A percentile compares a stretch with the other conserved stretches of the same genome.
Evolutionary conservation across 2,113 vertebrate genomes (phyloP).

Genomic region (Arothron firmamentum): DNA sequence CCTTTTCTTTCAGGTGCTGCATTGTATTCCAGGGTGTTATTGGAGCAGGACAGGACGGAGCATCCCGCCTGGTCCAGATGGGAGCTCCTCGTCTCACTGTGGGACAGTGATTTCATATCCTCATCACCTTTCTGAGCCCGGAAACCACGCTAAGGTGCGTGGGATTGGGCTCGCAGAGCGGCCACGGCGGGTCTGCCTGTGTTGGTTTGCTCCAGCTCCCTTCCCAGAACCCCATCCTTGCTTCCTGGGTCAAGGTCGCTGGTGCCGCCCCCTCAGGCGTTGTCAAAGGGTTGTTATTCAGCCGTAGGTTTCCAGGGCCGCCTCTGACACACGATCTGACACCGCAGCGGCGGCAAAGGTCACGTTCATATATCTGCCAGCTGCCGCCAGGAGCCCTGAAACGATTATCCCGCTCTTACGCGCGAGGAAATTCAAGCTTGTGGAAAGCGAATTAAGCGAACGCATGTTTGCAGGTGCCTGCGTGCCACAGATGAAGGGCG

Average conservation of each 20-base stretch:
- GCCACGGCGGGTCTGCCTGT: slow-evolving; percentile 7
- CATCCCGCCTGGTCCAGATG: slow-evolving; percentile 34
- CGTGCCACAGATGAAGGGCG: slow-evolving; percentile 23
- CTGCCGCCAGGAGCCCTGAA: slow-evolving; percentile 54
- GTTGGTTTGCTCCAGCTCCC: slow-evolving; percentile 22
- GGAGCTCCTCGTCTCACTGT: slow-evolving; percentile 44
- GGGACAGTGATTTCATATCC: slow-evolving; percentile 31
- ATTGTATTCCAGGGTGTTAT: slow-evolving; percentile 37
- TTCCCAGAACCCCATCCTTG: slow-evolving; percentile 39
- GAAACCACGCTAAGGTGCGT: neutral
- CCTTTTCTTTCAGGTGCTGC: slow-evolving; percentile 39
- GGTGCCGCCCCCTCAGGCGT: slow-evolving; percentile 47
- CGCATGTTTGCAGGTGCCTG: slow-evolving; percentile 8
- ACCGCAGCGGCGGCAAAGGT: slow-evolving; percentile 66
- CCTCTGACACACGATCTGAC: slow-evolving; percentile 47
- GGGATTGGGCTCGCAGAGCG: neutral
- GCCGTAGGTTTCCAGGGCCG: slow-evolving; percentile 64
- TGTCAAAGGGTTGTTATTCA: slow-evolving; percentile 67
- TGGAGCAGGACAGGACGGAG: neutral
- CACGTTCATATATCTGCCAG: slow-evolving; percentile 67
- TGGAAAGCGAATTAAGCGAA: slow-evolving; percentile 40
- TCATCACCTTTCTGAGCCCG: slow-evolving; percentile 27
- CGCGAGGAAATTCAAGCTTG: slow-evolving; percentile 27
- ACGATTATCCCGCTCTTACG: slow-evolving; percentile 48
- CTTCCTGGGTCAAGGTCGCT: slow-evolving; percentile 67